Evolutionary conservation across 2,797 vertebrate species (phyloP), one percentile per base, ranked within the genome.

Genomic region (Toxotes lorentzi): DNA sequence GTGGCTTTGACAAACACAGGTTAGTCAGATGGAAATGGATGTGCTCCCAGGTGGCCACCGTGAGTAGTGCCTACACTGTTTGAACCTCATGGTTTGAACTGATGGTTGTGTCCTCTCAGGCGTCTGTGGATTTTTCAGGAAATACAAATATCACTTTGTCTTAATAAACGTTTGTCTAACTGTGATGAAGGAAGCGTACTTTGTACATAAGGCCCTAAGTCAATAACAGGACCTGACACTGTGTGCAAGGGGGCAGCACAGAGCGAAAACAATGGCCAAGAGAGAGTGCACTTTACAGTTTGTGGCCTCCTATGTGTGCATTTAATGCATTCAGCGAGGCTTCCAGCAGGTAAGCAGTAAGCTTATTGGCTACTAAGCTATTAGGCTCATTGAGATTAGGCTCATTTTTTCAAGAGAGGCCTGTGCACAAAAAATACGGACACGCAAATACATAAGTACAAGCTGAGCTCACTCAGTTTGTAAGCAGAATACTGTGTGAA

Each of bases 1-100:
- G 21, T 81, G 68, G 57, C 78, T 85, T 75, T 50, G 78, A 83
- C 83, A 88, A 75, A 91, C 82, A 88, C 75, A 65, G 74, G 70
- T 72, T 59, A 83, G 78, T 86, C 82, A 79, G 67, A 64, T 82
- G 79, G 73, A 89, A 67, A 89, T 64, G 83, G 83, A 87, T 76
- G 48, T 78, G 81, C 59, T 86, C 81, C 72, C 83, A 80, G 60
- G 78, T 84, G 86, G 60, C 76, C 24, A 5, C 23, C 64, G 21
- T 34, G 34, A 78, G 58, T 12, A 30, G 24, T 62, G 54, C 84
- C 78, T 71, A 43, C 72, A 67, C 61, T 64, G 48, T 82, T 45
- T 76, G 47, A 51, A 67, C 32, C 40, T 69, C 50, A 19, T 7
- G 50, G 19, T 57, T 72, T 35, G 34, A 68, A 70, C 34, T 34